These are phyloP conservation scores for Spodoptera exigua DNA, from an alignment of 2,888 invertebrate species.

Conservation along the genomic window DNA sequence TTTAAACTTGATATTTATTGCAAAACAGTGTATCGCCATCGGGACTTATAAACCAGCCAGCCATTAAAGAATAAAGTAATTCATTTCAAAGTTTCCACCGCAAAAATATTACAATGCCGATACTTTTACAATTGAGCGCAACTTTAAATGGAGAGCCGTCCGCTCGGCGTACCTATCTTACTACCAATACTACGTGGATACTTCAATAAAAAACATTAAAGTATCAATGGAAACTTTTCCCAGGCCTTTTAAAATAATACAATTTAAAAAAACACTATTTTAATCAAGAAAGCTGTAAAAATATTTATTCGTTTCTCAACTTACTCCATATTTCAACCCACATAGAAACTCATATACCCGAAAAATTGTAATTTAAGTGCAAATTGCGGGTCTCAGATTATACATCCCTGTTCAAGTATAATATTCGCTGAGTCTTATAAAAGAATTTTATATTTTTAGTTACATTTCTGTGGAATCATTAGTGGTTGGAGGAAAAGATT, in stretches of 20 bases:
- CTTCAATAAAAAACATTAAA: constrained; percentile 13
- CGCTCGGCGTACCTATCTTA: constrained; percentile 5
- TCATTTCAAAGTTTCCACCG: constrained; percentile 28
- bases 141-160: constrained; percentile 32
- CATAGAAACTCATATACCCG: constrained; percentile 43
- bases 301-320: constrained; percentile 44
- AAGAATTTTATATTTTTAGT: constrained; percentile 42
- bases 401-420: constrained; percentile 43
- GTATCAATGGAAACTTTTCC: neutral
- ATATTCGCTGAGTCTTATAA: constrained; percentile 32
- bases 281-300: constrained; percentile 42
- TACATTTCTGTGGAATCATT: constrained; percentile 36
- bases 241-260: constrained; percentile 3
- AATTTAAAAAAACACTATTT: constrained; percentile 18
- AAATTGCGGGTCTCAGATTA: constrained; percentile 54
- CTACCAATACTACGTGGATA: constrained; percentile 10
- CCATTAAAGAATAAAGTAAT: constrained; percentile 25
- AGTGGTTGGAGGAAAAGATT: constrained; percentile 4
- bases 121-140: constrained; percentile 40
- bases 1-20: too few relatives aligned
- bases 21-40: too few relatives aligned
- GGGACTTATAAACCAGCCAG: constrained; percentile 1
- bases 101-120: constrained; percentile 42
- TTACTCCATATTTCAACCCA: constrained; percentile 37
- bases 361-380: constrained; percentile 58